phyloP scores from a whole-genome alignment of 2,797 vertebrate genomes.

The Thripadectes ignobilis region DNA sequence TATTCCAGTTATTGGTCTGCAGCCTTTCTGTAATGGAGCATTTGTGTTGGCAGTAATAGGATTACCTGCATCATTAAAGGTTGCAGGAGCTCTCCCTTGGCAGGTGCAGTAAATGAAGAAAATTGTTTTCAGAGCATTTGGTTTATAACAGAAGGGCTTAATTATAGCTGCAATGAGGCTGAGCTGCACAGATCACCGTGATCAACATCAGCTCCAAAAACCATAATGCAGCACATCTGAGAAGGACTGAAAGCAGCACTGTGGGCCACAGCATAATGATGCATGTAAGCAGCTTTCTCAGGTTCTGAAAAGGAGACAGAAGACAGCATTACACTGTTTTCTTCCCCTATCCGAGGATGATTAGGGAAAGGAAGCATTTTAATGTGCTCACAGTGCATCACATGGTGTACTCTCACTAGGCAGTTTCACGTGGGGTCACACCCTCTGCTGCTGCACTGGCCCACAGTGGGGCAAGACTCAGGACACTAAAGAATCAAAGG shows the following conservation, averaged over 20 bases:
- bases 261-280: not conserved
- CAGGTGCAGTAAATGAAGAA: conserved; percentile 9
- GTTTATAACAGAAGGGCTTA: conserved; percentile 40
- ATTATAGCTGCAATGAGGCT: conserved; percentile 28
- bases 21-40: not conserved
- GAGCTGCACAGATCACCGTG: not conserved
- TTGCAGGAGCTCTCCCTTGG: not conserved
- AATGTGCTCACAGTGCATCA: not conserved
- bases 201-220: not conserved
- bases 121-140: conserved; percentile 1
- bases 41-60: not conserved
- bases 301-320: not conserved
- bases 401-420: not conserved
- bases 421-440: not conserved
- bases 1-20: not conserved
- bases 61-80: conserved; percentile 36
- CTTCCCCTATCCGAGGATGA: not conserved
- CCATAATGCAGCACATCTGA: not conserved
- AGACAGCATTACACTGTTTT: not conserved
- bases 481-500: not conserved
- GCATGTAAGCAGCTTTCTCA: not conserved
- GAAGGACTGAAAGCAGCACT: not conserved
- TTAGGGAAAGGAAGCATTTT: not conserved
- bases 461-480: not conserved
- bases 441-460: not conserved